Base-by-base conservation (phyloP, 2,888 invertebrate species). In the Octonoba sinensis region DNA sequence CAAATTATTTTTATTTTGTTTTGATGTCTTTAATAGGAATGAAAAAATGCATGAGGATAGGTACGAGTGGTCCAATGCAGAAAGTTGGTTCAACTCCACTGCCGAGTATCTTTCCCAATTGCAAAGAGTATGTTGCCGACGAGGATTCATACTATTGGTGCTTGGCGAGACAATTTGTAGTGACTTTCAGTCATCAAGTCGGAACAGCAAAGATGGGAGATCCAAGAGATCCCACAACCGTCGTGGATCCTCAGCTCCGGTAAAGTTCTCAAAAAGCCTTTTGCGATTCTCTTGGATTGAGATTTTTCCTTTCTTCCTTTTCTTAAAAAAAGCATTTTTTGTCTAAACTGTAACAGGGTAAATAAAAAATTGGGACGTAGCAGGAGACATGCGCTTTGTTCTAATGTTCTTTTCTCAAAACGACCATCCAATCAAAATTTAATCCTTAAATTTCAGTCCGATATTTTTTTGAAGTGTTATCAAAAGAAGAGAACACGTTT, bases 131-230 rank as follows among this genome's bases (percentile, higher is more conserved):
- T 16, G 13, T 22, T 8, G 18, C 12, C 3, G 64, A 81, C n/a
- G 69, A 70, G 2, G 74, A 74, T n/a, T 36, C 46, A 36, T 59
- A 74, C 51, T 74, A 69, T 44, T 15, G 64, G 16, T 81, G 81
- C n/a, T 27, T 64, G 20, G 69, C 74, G 3, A 46, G 22, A 22
- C 20, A 24, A 2, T 22, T 70, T 15, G 18, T 74, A 3, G 2
- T 74, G 12, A 69, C 69, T 3, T 56, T 56, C 15, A 64, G 27
- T 46, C 74, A 82, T n/a, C 65, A 12, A 49, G 51, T 36, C 12
- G 81, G 81, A 16, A 82, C 70, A 15, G 70, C 49, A 0, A 82
- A 70, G 20, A 79, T 79, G 79, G 81, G 74, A 11, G 18, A 62
- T 65, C 66, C 65, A 1, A 44, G 22, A 15, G 81, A 82, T 71